phyloP scores from a whole-genome alignment of 2,888 invertebrate species.

The Noctua janthina region DNA sequence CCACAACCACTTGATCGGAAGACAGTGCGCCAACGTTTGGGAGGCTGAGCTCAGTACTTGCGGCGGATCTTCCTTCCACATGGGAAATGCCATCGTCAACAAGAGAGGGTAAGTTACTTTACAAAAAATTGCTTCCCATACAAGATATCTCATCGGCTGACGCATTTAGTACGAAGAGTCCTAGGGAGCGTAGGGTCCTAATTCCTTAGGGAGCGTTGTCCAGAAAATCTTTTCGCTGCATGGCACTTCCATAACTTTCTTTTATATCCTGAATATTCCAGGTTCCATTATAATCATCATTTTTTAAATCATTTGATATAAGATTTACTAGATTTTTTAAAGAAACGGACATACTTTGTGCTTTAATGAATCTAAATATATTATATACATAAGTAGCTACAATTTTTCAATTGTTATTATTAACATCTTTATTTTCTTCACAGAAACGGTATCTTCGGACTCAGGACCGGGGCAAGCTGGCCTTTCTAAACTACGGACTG shows the following conservation, averaged over 20 bases:
- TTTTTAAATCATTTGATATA: neutral
- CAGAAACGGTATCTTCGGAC: conserved; percentile 44
- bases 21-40: conserved; percentile 69
- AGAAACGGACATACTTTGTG: neutral
- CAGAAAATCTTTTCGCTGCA: neutral
- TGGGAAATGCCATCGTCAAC: conserved; percentile 75
- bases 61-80: conserved; percentile 68
- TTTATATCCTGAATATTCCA: neutral
- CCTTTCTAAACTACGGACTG: conserved; percentile 64
- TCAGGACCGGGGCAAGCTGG: conserved; percentile 57
- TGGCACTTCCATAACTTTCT: neutral
- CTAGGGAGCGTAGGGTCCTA: too few relatives aligned
- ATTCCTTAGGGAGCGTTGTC: too few relatives aligned
- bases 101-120: conserved; percentile 73
- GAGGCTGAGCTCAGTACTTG: conserved; percentile 72
- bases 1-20: conserved; percentile 74
- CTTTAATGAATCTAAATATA: neutral
- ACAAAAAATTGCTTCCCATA: neutral
- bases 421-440: conserved; percentile 9
- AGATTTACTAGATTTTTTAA: neutral
- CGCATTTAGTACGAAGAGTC: neutral
- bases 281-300: neutral
- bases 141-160: neutral
- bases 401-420: neutral
- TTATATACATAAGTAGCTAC: neutral